These are phyloP conservation scores for Entosphenus tridentatus DNA, from an alignment of 2,113 vertebrate species.

Conservation along the genomic window DNA sequence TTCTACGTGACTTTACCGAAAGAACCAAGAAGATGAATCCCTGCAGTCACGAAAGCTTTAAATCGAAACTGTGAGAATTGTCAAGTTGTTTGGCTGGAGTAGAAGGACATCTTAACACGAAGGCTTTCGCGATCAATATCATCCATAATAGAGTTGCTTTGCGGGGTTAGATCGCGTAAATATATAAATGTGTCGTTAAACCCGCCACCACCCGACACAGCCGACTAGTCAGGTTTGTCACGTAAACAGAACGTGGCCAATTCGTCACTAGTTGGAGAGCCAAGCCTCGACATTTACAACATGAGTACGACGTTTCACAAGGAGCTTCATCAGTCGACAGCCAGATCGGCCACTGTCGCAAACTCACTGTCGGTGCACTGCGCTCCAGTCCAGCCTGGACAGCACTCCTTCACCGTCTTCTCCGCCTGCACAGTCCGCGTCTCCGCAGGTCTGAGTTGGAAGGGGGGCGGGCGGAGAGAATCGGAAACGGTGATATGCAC, in stretches of 20 bases:
- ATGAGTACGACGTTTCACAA: neutral
- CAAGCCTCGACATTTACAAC: neutral
- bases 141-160: no score
- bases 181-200: neutral
- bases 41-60: no score
- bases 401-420: conserved; percentile 31
- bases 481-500: accelerated
- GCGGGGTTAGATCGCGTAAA: no score
- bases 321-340: no score
- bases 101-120: no score
- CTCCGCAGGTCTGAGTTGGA: conserved; percentile 25
- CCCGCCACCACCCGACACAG: neutral
- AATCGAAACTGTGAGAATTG: no score
- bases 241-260: neutral
- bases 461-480: neutral
- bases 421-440: conserved; percentile 22
- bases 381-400: conserved; percentile 44
- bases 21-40: no score
- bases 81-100: no score
- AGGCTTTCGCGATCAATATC: no score
- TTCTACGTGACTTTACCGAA: no score
- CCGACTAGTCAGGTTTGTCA: neutral
- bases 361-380: conserved; percentile 38
- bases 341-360: neutral
- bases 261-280: neutral